Conservation (phyloP, 2,113 vertebrate species). For the Furnarius figulus region DNA sequence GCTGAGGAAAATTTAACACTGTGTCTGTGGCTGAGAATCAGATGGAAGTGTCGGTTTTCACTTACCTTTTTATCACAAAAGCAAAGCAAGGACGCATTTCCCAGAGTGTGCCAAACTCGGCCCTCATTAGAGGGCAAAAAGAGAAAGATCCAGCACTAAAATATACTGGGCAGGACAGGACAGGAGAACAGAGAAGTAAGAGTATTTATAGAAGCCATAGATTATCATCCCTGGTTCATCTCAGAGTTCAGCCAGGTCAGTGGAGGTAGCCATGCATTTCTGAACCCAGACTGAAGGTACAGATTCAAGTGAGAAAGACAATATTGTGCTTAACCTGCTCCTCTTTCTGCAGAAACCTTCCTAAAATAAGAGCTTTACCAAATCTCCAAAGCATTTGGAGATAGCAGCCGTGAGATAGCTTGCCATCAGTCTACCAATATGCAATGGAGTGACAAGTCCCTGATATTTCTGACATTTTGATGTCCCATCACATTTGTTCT, state of each 20-base stretch:
- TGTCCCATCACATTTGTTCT: neutral
- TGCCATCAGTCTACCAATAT: neutral
- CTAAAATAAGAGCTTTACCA: neutral
- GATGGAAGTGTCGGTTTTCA: neutral
- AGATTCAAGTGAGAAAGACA: neutral
- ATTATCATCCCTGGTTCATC: neutral
- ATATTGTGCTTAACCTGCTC: neutral
- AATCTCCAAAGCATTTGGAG: neutral
- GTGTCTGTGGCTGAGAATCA: neutral
- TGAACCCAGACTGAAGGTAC: neutral
- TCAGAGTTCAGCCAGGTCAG: neutral
- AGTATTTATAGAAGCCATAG: neutral
- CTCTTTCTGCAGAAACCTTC: neutral
- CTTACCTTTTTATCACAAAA: neutral
- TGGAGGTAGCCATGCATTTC: neutral
- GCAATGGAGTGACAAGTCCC: neutral
- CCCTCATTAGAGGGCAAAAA: neutral
- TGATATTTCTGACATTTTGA: neutral
- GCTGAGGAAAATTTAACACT: neutral
- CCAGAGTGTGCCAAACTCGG: neutral
- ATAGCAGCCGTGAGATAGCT: neutral
- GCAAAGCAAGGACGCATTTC: neutral
- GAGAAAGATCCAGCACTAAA: constrained; percentile 5
- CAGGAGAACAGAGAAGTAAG: neutral
- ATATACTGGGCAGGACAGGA: neutral